These are phyloP conservation scores for Melolontha melolontha DNA, from an alignment of 2,888 invertebrate genomes.

Conservation along the genomic window DNA sequence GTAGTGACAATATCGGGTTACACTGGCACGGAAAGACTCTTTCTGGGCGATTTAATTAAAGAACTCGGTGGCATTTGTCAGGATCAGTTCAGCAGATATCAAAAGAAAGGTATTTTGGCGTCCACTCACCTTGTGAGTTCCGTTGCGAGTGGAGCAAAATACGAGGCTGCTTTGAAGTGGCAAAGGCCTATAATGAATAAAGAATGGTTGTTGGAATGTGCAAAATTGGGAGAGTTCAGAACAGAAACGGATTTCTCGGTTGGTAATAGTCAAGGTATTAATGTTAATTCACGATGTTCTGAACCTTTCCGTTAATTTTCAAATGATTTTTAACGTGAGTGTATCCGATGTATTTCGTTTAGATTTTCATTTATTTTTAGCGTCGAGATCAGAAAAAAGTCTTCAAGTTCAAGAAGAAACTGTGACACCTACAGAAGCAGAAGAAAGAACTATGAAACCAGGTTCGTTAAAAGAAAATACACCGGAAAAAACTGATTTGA, in stretches of 20 bases:
- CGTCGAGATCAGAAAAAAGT: too few species aligned
- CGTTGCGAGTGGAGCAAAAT: conserved; percentile 81
- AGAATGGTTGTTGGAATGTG: conserved; percentile 83
- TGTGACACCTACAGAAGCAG: not conserved
- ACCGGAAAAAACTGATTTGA: not conserved
- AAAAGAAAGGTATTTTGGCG: conserved; percentile 68
- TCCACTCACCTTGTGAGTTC: conserved; percentile 88
- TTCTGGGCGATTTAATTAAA: conserved; percentile 77
- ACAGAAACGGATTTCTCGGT: conserved; percentile 71
- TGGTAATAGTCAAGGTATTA: conserved; percentile 69
- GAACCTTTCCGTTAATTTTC: too few species aligned
- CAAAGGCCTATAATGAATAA: conserved; percentile 82
- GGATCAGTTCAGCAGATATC: conserved; percentile 74
- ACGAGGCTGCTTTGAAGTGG: conserved; percentile 87
- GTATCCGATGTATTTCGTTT: too few species aligned
- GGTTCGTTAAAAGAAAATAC: not conserved
- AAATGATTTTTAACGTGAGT: too few species aligned
- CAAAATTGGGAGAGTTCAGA: conserved; percentile 68
- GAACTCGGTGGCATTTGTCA: conserved; percentile 76
- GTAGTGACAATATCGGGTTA: conserved; percentile 87
- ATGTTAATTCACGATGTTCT: not conserved
- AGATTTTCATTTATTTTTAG: too few species aligned
- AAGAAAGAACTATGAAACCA: not conserved
- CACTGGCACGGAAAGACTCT: conserved; percentile 78
- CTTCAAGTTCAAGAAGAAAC: not conserved